Evolutionary conservation across 92 coral and sea anemone species (phyloP).

Genomic region (Muricea muricata): DNA sequence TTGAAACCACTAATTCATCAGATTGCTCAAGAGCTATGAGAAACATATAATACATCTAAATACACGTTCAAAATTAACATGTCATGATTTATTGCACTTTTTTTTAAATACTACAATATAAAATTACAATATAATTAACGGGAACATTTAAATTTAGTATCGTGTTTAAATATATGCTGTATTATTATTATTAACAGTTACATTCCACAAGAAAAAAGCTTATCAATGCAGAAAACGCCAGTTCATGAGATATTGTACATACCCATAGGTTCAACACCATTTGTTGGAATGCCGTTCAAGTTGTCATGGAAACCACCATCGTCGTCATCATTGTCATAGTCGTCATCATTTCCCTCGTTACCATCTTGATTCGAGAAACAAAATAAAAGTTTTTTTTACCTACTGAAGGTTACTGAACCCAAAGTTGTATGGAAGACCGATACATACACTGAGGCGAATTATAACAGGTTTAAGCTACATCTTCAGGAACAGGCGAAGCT

Average conservation of each 20-base stretch:
- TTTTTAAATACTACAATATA: neutral
- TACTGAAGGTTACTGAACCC: too few species aligned
- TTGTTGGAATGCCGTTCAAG: slow-evolving; percentile 37
- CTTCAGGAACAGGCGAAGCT: too few species aligned
- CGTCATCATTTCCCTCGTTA: slow-evolving; percentile 24
- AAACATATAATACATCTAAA: slow-evolving; percentile 6
- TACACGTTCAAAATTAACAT: neutral
- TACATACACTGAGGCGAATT: too few species aligned
- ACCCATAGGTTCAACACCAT: slow-evolving; percentile 79
- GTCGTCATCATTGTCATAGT: slow-evolving; percentile 41
- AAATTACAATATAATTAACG: too few species aligned
- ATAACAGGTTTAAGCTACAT: too few species aligned
- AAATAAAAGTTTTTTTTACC: neutral
- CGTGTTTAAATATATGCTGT: too few species aligned
- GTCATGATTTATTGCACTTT: neutral
- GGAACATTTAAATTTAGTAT: too few species aligned
- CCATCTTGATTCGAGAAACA: neutral
- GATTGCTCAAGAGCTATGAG: slow-evolving; percentile 74
- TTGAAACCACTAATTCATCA: slow-evolving; percentile 86
- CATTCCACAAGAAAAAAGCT: too few species aligned
- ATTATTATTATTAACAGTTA: too few species aligned
- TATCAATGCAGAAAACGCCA: too few species aligned
- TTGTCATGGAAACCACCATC: slow-evolving; percentile 55
- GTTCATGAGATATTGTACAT: neutral
- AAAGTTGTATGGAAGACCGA: too few species aligned